Percentiles rank a stretch among this genome's conserved stretches.
Conservation (phyloP, 2,113 vertebrate species). For the Sapajus apella region DNA sequence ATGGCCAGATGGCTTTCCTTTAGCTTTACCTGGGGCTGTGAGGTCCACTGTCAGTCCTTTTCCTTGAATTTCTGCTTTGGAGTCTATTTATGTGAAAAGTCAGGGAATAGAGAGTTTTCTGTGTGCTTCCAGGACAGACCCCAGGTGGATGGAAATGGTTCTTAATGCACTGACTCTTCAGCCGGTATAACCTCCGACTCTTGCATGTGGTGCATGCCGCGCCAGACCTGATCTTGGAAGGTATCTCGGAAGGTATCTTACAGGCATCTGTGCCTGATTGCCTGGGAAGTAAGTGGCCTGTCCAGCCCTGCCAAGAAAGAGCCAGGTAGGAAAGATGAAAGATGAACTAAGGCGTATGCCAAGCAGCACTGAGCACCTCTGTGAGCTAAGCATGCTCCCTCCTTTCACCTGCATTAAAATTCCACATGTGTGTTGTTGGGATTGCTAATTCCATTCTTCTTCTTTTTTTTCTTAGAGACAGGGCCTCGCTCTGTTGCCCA, state of each 20-base stretch:
- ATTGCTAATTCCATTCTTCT: neutral
- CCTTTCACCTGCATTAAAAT: neutral
- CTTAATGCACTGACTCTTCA: fast-evolving
- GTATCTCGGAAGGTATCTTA: too few relatives aligned
- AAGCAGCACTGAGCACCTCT: neutral
- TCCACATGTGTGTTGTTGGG: fast-evolving
- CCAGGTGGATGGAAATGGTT: neutral
- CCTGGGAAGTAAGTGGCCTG: fast-evolving
- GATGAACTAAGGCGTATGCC: neutral
- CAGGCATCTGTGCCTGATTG: fast-evolving
- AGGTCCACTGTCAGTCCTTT: fast-evolving
- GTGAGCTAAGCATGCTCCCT: neutral
- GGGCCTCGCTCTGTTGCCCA: too few relatives aligned
- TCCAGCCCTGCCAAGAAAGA: too few relatives aligned
- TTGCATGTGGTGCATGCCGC: fast-evolving
- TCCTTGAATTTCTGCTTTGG: neutral
- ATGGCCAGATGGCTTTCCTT: neutral
- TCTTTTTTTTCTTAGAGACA: neutral
- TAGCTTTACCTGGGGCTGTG: neutral
- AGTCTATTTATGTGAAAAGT: neutral
- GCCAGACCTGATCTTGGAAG: neutral
- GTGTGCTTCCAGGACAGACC: neutral
- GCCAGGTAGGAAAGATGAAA: neutral
- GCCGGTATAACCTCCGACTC: too few relatives aligned
- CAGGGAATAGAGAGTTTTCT: neutral